Base-by-base conservation (phyloP, 2,113 vertebrate genomes). In the Candoia aspera region DNA sequence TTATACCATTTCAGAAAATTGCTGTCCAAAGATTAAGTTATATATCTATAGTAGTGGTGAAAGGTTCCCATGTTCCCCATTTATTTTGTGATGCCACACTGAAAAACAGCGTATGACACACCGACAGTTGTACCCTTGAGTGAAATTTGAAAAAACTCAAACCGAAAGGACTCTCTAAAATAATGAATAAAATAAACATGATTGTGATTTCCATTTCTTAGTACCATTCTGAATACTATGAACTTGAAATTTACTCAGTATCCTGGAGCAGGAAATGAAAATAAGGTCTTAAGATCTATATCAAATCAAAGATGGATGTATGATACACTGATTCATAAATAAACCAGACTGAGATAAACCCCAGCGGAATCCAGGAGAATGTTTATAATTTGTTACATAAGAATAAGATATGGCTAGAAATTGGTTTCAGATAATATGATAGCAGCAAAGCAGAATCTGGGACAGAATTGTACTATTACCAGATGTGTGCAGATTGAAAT, bases 391-490 rank as follows among this genome's bases (percentile, higher is more conserved):
- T 23, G 89, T 60, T 84, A 29, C 37, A 59, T 8, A 58, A 33
- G 5, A 93, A 87, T 85, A n/a, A 90, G 5, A 79, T 86, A 33
- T n/a, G 68, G 37, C 17, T 9, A 86, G 12, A 90, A 92, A 89
- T 93, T 17, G 24, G 58, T 93, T 91, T 90, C 54, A 95, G 42
- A 95, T 92, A 58, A 79, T 93, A 23, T 93, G 2, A n/a, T 92
- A 0, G 5, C 21, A 93, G 88, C 23, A 58, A 94, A 88, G 42
- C 73, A 24, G 88, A 55, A 91, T 24, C n/a, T 84, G 24, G 13
- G 37, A 21, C 26, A 90, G 24, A 90, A 84, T 4, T 84, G 55
- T 29, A 8, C 37, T 79, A 12, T 59, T 42, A 84, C 2, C 54
- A 90, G 46, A 59, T 42, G 12, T 11, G 19, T 29, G 9, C 26